Base-by-base conservation (phyloP, 2,888 invertebrate species). In the Noctua janthina region DNA sequence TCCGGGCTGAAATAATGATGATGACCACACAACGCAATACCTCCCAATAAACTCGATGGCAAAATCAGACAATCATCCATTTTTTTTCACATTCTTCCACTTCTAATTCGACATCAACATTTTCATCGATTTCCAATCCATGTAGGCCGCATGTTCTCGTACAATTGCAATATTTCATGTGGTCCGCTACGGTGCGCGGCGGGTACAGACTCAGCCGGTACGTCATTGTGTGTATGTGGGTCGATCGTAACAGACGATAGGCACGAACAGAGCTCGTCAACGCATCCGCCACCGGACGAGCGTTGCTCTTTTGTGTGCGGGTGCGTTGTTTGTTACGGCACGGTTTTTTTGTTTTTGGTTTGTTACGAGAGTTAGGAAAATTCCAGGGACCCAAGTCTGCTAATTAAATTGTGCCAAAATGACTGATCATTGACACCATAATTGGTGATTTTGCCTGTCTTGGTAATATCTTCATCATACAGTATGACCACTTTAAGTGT, bases 191-290 rank as follows among this genome's bases (percentile, higher is more conserved):
- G 64, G 51, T 54, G 29, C 78, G 46, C 81, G 69, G 76, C 76
- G 73, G 23, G 68, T 69, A 81, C 80, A 75, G 39, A 54, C 80
- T 78, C n/a, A 71, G 79, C 59, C 79, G 23, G 81, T 72, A 82
- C 83, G 88, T 89, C 88, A 91, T 91, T 93, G 92, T 93, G 85
- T 89, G 91, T 93, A 96, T 95, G 93, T 93, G 91, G 95, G 95
- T 92, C 95, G 95, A 95, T 96, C 93, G 95, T 95, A 95, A 96
- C 96, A 94, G 93, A 84, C 92, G 96, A 95, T 96, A 94, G 93
- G 90, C 95, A 94, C 93, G 92, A 93, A 93, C 94, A 93, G 93
- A 83, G 88, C 91, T 92, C 93, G 93, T 92, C 94, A 90, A 91
- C 92, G 93, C 94, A 95, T 95, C 95, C 95, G 95, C 92, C 91